Evolutionary conservation across 2,113 vertebrate genomes (phyloP), one percentile per base, ranked within the genome.

Genomic region (Megalops atlanticus): DNA sequence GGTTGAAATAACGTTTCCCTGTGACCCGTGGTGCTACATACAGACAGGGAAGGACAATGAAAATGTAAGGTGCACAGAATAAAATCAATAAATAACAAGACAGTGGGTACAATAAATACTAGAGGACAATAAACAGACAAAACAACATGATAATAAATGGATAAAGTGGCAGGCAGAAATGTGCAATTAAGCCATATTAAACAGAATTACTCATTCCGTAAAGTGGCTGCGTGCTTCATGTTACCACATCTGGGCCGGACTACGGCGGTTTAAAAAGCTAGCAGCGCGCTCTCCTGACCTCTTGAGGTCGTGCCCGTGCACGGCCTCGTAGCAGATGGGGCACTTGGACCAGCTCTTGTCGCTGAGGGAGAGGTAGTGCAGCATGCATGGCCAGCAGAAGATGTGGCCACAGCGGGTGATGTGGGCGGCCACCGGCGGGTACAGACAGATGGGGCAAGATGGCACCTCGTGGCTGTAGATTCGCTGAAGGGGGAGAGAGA

Each of bases 381-480:
- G 93, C 91, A 99, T 98, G 89, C 98, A 99, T 0, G 97, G 94
- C 98, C 98, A 99, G 88, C 98, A 99, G 86, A 97, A 99, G 90
- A 99, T 99, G 89, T 99, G 98, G 68, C 98, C 98, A 39, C 98
- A 99, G 73, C 95, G 96, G 0, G 98, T 99, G 89, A 99, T 99
- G 93, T 97, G 98, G 39, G 98, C 98, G 33, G 96, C 97, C 0
- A 97, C 91, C 0, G 98, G 98, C 49, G 98, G 96, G 86, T 98
- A 99, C 74, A 99, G 95, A 91, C 98, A 99, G 88, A 99, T 99
- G 12, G 98, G 98, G 88, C 98, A 99, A 10, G 98, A 99, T 36
- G 97, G 98, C 89, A 99, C 97, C 92, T 99, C 98, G 74, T 99
- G 98, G 93, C 98, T 98, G 91, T 96, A 96, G 81, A 99, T 99